phyloP scores from a whole-genome alignment of 1,140 invertebrate genomes.

The Zaprionus lachaisei region DNA sequence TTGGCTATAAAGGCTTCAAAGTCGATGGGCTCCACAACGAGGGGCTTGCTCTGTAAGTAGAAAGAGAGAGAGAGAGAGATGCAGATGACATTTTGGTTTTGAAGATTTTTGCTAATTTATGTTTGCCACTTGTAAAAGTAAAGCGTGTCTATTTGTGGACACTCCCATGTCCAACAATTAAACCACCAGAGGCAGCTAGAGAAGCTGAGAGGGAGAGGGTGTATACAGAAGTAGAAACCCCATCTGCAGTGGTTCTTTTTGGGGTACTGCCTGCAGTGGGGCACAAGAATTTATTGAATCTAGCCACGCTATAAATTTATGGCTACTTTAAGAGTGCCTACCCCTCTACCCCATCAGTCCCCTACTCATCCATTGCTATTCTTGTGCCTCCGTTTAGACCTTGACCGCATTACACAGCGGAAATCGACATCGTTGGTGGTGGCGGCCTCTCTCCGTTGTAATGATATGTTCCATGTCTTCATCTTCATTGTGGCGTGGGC shows the following conservation, averaged over 20 bases:
- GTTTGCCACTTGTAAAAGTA: slow-evolving; percentile 75
- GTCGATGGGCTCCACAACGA: slow-evolving; percentile 93
- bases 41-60: slow-evolving; percentile 89
- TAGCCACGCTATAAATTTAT: slow-evolving; percentile 74
- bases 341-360: neutral
- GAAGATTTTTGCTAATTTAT: slow-evolving; percentile 71
- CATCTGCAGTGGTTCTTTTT: slow-evolving; percentile 3
- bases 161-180: slow-evolving; percentile 19
- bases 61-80: slow-evolving; percentile 13
- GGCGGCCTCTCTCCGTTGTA: slow-evolving; percentile 36
- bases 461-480: slow-evolving; percentile 57
- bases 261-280: slow-evolving; percentile 12
- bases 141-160: slow-evolving; percentile 51
- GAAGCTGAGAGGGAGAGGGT: neutral
- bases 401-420: slow-evolving; percentile 73
- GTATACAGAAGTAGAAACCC: neutral
- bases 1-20: slow-evolving; percentile 95
- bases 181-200: slow-evolving; percentile 10
- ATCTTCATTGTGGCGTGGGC: slow-evolving; percentile 11
- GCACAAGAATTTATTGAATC: slow-evolving; percentile 65
- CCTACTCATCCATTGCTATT: neutral
- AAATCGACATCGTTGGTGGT: slow-evolving; percentile 37
- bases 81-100: slow-evolving; percentile 39
- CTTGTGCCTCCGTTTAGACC: slow-evolving; percentile 41
- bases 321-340: slow-evolving; percentile 47